Conservation (phyloP, 1,140 invertebrate genomes). For the Bicyclus anynana region DNA sequence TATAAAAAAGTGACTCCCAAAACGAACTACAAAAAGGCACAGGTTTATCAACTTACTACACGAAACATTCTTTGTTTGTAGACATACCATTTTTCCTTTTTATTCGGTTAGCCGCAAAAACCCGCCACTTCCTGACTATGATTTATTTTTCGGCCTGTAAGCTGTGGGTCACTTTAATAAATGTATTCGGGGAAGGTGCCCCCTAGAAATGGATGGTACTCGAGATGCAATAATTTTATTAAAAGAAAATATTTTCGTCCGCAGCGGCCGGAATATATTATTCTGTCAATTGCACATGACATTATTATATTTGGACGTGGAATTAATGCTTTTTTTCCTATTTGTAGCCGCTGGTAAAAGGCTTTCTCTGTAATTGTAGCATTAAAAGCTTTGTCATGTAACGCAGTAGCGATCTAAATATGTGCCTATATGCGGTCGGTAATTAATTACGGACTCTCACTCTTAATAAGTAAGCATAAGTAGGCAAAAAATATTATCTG, state of each 20-base stretch:
- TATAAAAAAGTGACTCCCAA: too few relatives aligned
- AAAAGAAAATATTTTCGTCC: conserved; percentile 42
- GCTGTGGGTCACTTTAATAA: conserved; percentile 72
- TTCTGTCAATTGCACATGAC: conserved; percentile 23
- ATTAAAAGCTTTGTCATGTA: not conserved
- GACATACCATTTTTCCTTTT: conserved; percentile 37
- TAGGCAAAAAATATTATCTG: too few relatives aligned
- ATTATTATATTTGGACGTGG: conserved; percentile 18
- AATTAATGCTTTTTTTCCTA: not conserved
- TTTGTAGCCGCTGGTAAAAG: not conserved
- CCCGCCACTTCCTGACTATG: conserved; percentile 69
- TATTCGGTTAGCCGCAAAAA: conserved; percentile 61
- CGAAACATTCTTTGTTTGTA: conserved; percentile 15
- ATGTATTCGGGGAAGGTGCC: conserved; percentile 67
- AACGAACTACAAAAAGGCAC: not conserved
- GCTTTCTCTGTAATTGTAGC: not conserved
- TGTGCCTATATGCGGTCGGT: not conserved
- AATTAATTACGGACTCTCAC: not conserved
- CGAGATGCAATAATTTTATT: conserved; percentile 54
- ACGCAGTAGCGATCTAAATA: not conserved
- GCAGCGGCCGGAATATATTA: conserved; percentile 14
- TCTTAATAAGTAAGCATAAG: too few relatives aligned
- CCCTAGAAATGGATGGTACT: conserved; percentile 54
- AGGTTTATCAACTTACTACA: not conserved
- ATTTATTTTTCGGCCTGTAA: conserved; percentile 66